These are phyloP conservation scores for Buathra laborator DNA, from an alignment of 2,888 invertebrate genomes.

Conservation along the genomic window DNA sequence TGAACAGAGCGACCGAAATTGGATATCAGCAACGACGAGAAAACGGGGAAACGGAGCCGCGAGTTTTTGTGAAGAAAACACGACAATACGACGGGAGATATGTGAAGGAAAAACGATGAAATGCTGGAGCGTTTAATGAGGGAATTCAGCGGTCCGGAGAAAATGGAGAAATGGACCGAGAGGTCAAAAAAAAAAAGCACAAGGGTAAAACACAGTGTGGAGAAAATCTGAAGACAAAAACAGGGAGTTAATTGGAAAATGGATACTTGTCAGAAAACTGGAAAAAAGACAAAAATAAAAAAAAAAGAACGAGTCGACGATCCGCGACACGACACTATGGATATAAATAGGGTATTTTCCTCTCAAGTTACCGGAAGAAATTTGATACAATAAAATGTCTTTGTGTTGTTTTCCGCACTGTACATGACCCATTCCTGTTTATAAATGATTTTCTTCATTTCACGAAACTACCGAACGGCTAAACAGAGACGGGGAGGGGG, in stretches of 20 bases:
- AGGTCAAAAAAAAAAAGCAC: background rate
- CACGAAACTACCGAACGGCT: background rate
- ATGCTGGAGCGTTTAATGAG: background rate
- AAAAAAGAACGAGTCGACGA: background rate
- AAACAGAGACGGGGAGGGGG: background rate
- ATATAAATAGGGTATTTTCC: background rate
- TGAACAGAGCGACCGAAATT: background rate
- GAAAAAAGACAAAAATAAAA: background rate
- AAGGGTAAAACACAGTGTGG: no score
- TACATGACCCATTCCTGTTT: background rate
- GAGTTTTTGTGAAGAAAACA: background rate
- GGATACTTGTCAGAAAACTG: background rate
- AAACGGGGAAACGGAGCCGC: background rate
- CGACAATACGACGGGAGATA: background rate
- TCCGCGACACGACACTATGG: background rate
- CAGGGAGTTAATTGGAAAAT: background rate
- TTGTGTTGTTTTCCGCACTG: background rate
- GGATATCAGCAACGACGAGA: background rate
- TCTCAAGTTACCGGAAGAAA: background rate
- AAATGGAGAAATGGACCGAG: slow-evolving; percentile 6
- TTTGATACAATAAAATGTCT: background rate
- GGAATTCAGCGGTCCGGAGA: background rate
- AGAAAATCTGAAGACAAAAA: background rate
- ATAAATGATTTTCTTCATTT: background rate
- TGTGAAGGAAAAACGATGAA: background rate